Evolutionary conservation across 2,888 invertebrate species (phyloP).

Genomic region (Hyppa rectilinea): DNA sequence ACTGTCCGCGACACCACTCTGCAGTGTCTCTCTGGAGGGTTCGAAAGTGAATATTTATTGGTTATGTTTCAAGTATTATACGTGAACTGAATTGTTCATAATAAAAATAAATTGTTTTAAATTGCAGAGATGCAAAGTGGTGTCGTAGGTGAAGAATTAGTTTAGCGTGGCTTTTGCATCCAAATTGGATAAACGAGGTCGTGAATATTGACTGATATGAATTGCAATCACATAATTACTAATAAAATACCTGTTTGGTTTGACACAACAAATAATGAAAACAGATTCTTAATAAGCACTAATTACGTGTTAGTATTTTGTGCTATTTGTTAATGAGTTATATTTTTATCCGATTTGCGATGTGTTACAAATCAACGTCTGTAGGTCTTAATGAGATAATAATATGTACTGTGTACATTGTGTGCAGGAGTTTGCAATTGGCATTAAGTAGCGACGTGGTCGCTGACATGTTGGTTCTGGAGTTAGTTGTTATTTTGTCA

Average conservation of each 20-base stretch:
- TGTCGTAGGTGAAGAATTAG: conserved; percentile 44
- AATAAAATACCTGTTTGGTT: conserved; percentile 55
- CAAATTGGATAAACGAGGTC: conserved; percentile 55
- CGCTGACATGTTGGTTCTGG: conserved; percentile 10
- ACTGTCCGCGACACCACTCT: conserved; percentile 38
- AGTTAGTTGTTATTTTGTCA: conserved; percentile 21
- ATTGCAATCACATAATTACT: conserved; percentile 66
- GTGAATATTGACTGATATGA: conserved; percentile 62
- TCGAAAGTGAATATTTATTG: conserved; percentile 58
- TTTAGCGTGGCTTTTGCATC: conserved; percentile 55
- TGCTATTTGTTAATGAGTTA: conserved; percentile 45
- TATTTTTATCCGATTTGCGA: conserved; percentile 32
- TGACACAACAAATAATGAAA: conserved; percentile 49
- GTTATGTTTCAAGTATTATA: conserved; percentile 61
- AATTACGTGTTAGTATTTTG: conserved; percentile 45
- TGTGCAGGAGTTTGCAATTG: conserved; percentile 19
- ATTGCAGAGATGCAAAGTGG: conserved; percentile 48
- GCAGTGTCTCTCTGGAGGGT: conserved; percentile 27
- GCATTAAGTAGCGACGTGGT: conserved; percentile 25
- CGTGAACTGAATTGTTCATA: conserved; percentile 38
- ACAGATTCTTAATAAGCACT: conserved; percentile 44
- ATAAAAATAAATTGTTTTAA: conserved; percentile 52
- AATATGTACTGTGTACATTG: conserved; percentile 65
- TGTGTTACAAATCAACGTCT: conserved; percentile 53
- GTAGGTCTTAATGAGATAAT: conserved; percentile 24